Evolutionary conservation across 2,113 vertebrate species (phyloP), one percentile per base, ranked within the genome.

Genomic region (Eubucco bourcierii): DNA sequence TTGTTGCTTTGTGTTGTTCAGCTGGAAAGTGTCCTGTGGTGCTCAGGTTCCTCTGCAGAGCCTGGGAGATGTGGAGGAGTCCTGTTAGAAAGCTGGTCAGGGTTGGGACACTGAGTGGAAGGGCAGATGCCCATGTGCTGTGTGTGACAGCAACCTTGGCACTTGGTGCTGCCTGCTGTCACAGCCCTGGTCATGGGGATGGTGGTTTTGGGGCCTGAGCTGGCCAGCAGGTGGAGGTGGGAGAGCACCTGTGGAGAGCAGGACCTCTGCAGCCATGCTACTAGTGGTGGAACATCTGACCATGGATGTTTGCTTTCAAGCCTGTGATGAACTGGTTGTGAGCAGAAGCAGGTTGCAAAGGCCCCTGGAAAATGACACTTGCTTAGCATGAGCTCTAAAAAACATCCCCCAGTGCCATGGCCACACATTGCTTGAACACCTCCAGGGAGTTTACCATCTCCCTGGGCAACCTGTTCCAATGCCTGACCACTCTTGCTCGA

Each of bases 201-300:
- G 3, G 37, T 2, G 0, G 21, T 4, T 41, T 11, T 39, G 60
- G 66, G 72, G 53, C 50, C 25, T 1, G 1, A 25, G n/a, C 75
- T 50, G 74, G 12, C 1, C 41, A 41, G 41, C 12, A 41, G 41
- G 41, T 41, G 41, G 41, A 41, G 41, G 41, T 41, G 41, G 41
- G 41, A 41, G 41, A 79, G 33, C 6, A 1, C 5, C 66, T 27
- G 55, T 15, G 46, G 33, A 44, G 33, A 67, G 63, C 50, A 52
- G 74, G 31, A 31, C 46, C 19, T 56, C 41, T 28, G 56, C 34
- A 15, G 44, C 64, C 65, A 34, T 37, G 33, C 71, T 84, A 71
- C 19, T 85, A 2, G 0, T 23, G 9, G 56, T n/a, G 72, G 74
- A 79, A 88, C 84, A 75, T 55, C n/a, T 89, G 71, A 76, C 78